phyloP scores from a whole-genome alignment of 1,140 invertebrate species.

The Adoxophyes honmai region DNA sequence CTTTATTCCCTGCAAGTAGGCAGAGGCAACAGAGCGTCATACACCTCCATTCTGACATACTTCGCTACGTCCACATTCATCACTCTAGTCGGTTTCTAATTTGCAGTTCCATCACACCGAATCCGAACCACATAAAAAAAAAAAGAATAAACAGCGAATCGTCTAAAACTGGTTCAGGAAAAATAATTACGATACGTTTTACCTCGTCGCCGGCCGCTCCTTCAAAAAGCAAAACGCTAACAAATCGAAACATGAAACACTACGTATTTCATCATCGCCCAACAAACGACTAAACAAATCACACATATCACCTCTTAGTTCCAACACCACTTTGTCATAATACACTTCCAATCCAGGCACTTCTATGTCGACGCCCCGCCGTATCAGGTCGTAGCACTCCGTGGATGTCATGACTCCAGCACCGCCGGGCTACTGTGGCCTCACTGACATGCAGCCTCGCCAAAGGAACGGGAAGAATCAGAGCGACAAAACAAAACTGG shows the following conservation, averaged over 20 bases:
- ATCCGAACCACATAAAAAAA: no score
- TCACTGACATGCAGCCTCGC: constrained; percentile 23
- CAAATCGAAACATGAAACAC: constrained; percentile 21
- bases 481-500: constrained; percentile 70
- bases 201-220: background rate
- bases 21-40: no score
- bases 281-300: background rate
- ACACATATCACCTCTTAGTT: constrained; percentile 71
- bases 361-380: constrained; percentile 66
- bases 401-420: constrained; percentile 71
- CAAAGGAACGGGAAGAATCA: constrained; percentile 63
- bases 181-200: background rate
- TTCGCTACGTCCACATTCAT: no score
- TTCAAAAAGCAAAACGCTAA: background rate
- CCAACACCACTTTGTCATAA: constrained; percentile 78
- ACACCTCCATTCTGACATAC: no score
- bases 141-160: no score
- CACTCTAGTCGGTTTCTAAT: no score
- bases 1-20: no score
- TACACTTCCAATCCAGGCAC: constrained; percentile 75
- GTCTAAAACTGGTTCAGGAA: no score
- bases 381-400: constrained; percentile 72
- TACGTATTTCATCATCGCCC: constrained; percentile 20
- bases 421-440: constrained; percentile 40
- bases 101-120: no score